phyloP scores from a whole-genome alignment of 2,888 invertebrate species.

The Cistogaster globosa region DNA sequence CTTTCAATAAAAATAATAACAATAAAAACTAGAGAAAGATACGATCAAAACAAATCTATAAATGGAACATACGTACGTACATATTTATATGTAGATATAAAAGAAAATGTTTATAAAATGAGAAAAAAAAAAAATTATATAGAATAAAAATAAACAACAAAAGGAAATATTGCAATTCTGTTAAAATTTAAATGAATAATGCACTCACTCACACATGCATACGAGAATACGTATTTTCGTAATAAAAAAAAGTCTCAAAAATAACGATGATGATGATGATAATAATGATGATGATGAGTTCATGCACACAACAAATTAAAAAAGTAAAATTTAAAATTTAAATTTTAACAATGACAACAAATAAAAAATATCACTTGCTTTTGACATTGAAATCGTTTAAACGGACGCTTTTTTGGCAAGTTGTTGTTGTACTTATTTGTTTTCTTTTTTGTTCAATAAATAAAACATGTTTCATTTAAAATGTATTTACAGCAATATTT shows the following conservation, averaged over 20 bases:
- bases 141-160: no score
- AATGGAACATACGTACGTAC: no score
- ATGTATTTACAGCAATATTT: conserved; percentile 11
- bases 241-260: conserved; percentile 24
- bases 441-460: background rate
- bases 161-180: no score
- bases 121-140: no score
- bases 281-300: conserved; percentile 6
- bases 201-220: no score
- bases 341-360: background rate
- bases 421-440: conserved; percentile 23
- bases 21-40: no score
- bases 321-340: conserved; percentile 41
- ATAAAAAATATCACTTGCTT: conserved; percentile 39
- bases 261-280: background rate
- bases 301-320: conserved; percentile 6
- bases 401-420: conserved; percentile 48
- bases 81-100: no score
- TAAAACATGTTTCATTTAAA: conserved; percentile 31
- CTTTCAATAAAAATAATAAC: no score
- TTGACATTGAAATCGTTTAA: conserved; percentile 65
- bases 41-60: no score
- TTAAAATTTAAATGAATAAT: no score
- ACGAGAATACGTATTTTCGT: background rate
- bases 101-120: no score